Evolutionary conservation across 2,888 invertebrate genomes (phyloP), one percentile per base, ranked within the genome.

Genomic region (Xanthorhoe designata): DNA sequence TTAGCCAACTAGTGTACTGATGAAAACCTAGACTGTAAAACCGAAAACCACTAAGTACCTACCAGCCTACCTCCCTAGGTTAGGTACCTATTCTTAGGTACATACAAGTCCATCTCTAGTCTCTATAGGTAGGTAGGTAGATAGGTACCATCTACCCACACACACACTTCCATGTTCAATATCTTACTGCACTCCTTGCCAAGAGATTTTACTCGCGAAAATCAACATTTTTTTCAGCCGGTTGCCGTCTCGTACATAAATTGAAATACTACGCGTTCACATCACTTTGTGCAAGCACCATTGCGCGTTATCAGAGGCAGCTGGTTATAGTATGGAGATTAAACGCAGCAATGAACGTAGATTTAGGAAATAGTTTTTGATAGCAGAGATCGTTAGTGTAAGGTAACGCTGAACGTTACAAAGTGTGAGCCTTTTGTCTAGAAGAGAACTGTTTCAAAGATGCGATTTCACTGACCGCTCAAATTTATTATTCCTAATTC

Each of bases 371-470:
- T 63, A 73, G 52, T 68, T 69, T 76, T 75, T 69, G 74, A 65
- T 75, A 70, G 70, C 75, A 79, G 76, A 76, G 77, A 78, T 75
- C 72, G 60, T 72, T 78, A 80, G 86, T 87, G 81, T 76, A 77
- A 82, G 87, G 87, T 82, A 83, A 87, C 87, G 87, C 86, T 91
- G 91, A 92, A 92, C 88, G 91, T 89, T 91, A 92, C 91, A 92
- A 92, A 92, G 90, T 91, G 92, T 82, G 91, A 90, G 90, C 88
- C 92, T 92, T 92, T 92, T 92, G 92, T 92, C 90, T 89, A 79
- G 81, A 79, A 91, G 82, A 82, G 87, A 68, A 61, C 58, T 73
- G 73, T 89, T 85, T 72, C 66, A 18, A 56, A 69, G 56, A 6
- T 65, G 73, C 79, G 83, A 66, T 72, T 75, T 18, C 52, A 6